Evolutionary conservation across 2,888 invertebrate species (phyloP), one percentile per base, ranked within the genome.

Genomic region (Hirtodrosophila cameraria): DNA sequence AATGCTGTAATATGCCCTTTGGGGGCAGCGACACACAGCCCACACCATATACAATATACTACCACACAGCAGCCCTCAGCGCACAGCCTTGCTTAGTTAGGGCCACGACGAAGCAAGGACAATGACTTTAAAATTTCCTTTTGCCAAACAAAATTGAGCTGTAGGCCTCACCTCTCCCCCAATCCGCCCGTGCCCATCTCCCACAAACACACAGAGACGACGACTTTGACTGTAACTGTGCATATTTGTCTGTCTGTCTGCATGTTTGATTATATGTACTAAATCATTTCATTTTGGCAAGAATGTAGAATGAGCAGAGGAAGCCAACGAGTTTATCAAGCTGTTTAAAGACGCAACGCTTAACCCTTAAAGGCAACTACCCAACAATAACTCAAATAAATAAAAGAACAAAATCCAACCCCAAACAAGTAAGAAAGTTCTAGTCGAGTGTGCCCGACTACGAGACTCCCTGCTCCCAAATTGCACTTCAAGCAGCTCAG

Each of bases 1-100:
- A 91, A 90, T 90, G 88, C 87, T 86, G 88, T 90, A 90, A 91
- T 89, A 88, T 88, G 89, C 88, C 90, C 89, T 88, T 81, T 81
- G 89, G 88, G 90, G 85, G 70, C 71, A 74, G 42, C 54, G 66
- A 55, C 67, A 73, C 52, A 53, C 52, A 45, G 2, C 60, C 25
- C 62, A 18, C 45, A 30, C 31, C 27, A 8, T 13, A 36, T 35
- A 25, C 23, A 25, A 5, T 13, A 1, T 13, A 7, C 31, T 13
- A 5, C 12, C 25, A 12, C 20, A 45, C 20, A 7, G 27, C 43
- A 23, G 3, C n/a, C 11, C 18, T 13, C 39, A 39, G 12, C 35
- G 33, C 27, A 12, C 39, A 46, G 55, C 33, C 64, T n/a, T n/a
- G n/a, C n/a, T n/a, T n/a, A n/a, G n/a, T n/a, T n/a, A 63, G 71